Percentiles rank a stretch among this genome's conserved stretches.
These are phyloP conservation scores for Himalopsyche tibetana DNA, from an alignment of 2,888 invertebrate species.

Conservation along the genomic window DNA sequence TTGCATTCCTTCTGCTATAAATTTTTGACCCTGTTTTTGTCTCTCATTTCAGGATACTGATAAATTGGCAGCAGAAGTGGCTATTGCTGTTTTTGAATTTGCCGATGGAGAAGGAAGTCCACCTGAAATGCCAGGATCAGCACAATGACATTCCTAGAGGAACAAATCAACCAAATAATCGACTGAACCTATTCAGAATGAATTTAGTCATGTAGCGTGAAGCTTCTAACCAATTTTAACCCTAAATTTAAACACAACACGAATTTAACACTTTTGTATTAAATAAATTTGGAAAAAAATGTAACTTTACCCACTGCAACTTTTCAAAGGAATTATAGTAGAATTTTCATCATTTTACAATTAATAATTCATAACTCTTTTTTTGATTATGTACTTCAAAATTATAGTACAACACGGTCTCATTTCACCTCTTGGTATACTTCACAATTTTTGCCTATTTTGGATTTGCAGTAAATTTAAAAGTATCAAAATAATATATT, in stretches of 20 bases:
- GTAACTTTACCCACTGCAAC: background rate
- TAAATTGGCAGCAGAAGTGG: constrained; percentile 85
- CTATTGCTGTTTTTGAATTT: constrained; percentile 83
- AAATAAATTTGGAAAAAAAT: background rate
- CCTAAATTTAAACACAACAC: background rate
- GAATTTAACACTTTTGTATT: constrained; percentile 27
- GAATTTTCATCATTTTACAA: background rate
- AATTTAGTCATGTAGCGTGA: constrained; percentile 16
- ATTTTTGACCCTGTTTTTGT: background rate
- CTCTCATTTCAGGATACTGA: constrained; percentile 78
- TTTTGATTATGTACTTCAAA: background rate
- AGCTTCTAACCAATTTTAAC: constrained; percentile 30
- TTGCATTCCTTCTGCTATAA: background rate
- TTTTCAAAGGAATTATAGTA: background rate
- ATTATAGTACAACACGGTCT: background rate
- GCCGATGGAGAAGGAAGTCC: constrained; percentile 88
- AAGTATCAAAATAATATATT: too few relatives aligned
- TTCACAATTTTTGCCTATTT: background rate
- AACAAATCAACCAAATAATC: constrained; percentile 44
- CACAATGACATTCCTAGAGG: constrained; percentile 55
- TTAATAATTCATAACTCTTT: background rate
- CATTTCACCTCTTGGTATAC: background rate
- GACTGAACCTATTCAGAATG: constrained; percentile 30
- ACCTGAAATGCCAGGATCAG: constrained; percentile 71
- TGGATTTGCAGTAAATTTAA: background rate